Evolutionary conservation across 2,113 vertebrate species (phyloP), one percentile per base, ranked within the genome.

Genomic region (Odontesthes bonariensis): DNA sequence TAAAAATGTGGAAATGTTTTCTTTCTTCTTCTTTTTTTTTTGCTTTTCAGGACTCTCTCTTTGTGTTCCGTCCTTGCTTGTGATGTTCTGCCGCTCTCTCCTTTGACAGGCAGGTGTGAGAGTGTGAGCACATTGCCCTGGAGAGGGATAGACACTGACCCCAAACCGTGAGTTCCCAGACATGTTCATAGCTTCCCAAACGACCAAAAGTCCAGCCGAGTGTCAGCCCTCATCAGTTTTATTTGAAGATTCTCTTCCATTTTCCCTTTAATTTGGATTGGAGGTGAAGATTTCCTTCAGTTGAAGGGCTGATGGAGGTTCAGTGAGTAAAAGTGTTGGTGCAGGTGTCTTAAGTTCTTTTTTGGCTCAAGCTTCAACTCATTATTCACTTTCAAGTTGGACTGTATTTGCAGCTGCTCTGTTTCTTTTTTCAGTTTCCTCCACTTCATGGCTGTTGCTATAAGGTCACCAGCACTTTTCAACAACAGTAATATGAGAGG

Each of bases 61-160:
- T 54, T 31, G 19, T n/a, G 6, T 38, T 47, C 5, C 46, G 6
- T 38, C 51, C n/a, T 42, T 65, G 54, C 42, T 60, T 10, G 20
- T 75, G 76, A 77, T 19, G 40, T 81, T 83, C 73, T 53, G 65
- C 73, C 33, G 81, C 66, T 73, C 63, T 91, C 83, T 86, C 89
- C 87, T 90, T 88, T 95, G 93, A 94, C 86, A 92, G 91, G 73
- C 86, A 94, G 88, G 93, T 94, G 94, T 94, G 91, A 93, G 81
- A 88, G 89, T 94, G 92, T 92, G 93, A 95, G 92, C 38, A 7
- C 57, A 63, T 85, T 93, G 91, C 89, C 92, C 93, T 55, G 60
- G 69, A 66, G 66, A 60, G 69, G 90, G 86, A 89, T 83, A 85
- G 73, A 89, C 77, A 81, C 81, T 93, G 93, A 95, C 93, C 94